Evolutionary conservation across 1,140 invertebrate genomes (phyloP), one percentile per base, ranked within the genome.

Genomic region (Cotesia vestalis): DNA sequence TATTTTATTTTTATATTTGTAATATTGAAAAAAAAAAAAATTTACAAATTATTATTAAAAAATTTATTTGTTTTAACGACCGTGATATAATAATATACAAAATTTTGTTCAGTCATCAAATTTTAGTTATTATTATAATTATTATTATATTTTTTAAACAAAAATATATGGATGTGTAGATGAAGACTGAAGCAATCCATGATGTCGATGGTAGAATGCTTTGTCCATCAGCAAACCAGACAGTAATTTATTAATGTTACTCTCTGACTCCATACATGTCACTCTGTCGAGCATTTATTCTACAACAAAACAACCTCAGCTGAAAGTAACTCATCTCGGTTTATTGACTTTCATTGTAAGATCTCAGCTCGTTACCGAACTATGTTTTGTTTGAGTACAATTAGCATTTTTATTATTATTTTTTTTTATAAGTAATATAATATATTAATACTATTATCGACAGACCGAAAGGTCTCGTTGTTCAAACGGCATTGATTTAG

Each of bases 241-340:
- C 81, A 83, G 77, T 83, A 83, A 83, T 84, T 85, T 84, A 83
- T 85, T 84, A 85, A 83, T 84, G 76, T 79, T 75, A 83, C 80
- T 84, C 79, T 75, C 35, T 66, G 70, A 27, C 57, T 46, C 6
- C 11, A 46, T 11, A 27, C 4, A 46, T 46, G 40, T 46, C 40
- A 46, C 40, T 46, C 40, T 46, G 8, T 9, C 40, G 5, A 14
- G n/a, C 62, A 77, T 27, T 27, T 27, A 27, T 27, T 27, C 27
- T 27, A 27, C 27, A 27, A 27, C 27, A 81, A 81, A 77, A 68
- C 69, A 76, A 75, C 59, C 75, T 80, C 78, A 79, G 27, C 27
- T 27, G 27, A 27, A 76, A 75, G 80, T 82, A 83, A 83, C 78
- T 81, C 80, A 80, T 84, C 79, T 76, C 69, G 66, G 81, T 84